A percentile compares a stretch with the other conserved stretches of the same genome.
These are phyloP conservation scores for Babyrousa celebensis DNA, from an alignment of 2,797 vertebrate species.

Conservation along the genomic window DNA sequence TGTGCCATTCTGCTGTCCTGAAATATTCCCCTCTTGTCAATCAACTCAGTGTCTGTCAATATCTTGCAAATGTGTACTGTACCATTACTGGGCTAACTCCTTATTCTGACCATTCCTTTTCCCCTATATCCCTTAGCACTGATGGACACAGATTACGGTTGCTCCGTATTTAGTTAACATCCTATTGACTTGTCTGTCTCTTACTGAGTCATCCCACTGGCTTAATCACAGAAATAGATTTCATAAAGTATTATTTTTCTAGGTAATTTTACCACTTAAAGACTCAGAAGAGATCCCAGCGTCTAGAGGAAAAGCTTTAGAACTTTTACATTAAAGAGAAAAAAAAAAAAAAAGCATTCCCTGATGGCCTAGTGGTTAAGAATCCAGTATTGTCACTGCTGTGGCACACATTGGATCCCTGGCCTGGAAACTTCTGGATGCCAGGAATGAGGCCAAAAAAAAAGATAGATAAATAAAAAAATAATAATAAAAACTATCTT, in stretches of 20 bases:
- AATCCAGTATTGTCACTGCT: no score
- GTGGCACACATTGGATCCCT: no score
- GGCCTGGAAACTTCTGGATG: no score
- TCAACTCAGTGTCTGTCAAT: neutral
- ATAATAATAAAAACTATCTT: no score
- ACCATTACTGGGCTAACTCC: neutral
- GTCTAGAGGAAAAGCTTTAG: neutral
- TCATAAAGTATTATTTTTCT: constrained; percentile 20
- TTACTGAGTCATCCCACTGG: neutral
- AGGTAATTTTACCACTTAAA: constrained; percentile 29
- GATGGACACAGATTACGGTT: neutral
- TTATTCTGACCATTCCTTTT: neutral
- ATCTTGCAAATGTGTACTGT: neutral
- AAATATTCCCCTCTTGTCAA: neutral
- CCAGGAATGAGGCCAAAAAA: no score
- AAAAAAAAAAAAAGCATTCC: no score
- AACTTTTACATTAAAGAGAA: neutral
- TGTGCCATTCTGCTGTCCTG: neutral
- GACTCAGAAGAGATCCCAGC: constrained; percentile 27
- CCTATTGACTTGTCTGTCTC: neutral
- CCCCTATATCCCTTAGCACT: neutral
- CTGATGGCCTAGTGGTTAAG: no score
- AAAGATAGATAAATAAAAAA: no score
- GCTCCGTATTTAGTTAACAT: neutral
- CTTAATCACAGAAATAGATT: neutral